Conservation (phyloP, 2,797 vertebrate genomes). For the Pseudochirops cupreus region DNA sequence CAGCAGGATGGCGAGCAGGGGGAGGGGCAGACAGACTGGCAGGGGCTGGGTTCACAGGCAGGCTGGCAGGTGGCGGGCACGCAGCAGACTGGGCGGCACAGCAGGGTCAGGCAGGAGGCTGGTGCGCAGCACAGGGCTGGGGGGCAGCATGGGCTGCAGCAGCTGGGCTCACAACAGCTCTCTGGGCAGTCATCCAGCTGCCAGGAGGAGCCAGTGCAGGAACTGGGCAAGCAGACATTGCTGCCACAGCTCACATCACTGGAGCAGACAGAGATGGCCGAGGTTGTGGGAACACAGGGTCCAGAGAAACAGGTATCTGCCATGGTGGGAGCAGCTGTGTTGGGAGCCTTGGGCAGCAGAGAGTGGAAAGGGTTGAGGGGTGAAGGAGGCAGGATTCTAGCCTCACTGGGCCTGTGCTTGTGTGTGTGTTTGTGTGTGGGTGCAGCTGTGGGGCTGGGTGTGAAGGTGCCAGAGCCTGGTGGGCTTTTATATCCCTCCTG, state of each 20-base stretch:
- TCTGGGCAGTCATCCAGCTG: constrained; percentile 44
- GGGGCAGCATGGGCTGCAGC: not conserved
- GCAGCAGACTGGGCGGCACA: not conserved
- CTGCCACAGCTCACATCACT: too few relatives aligned
- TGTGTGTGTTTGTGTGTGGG: not conserved
- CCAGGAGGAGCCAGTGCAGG: not conserved
- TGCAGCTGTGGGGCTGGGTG: not conserved
- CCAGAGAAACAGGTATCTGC: not conserved
- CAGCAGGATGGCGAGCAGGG: not conserved
- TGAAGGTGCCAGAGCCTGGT: not conserved
- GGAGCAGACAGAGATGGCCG: too few relatives aligned
- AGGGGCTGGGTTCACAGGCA: not conserved
- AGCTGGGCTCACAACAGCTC: constrained; percentile 50
- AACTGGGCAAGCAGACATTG: too few relatives aligned
- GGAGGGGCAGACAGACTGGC: not conserved
- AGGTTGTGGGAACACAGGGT: too few relatives aligned
- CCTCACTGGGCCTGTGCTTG: not conserved
- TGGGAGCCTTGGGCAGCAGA: not conserved
- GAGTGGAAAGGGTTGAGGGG: not conserved
- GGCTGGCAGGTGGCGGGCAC: constrained; percentile 6
- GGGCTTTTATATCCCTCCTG: constrained; percentile 29
- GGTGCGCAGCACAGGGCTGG: accelerated
- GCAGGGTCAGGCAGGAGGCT: accelerated
- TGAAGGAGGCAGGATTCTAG: accelerated
- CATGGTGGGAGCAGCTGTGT: not conserved